These are phyloP conservation scores for Neuroterus valhalla DNA, from an alignment of 1,140 invertebrate species.

Conservation along the genomic window DNA sequence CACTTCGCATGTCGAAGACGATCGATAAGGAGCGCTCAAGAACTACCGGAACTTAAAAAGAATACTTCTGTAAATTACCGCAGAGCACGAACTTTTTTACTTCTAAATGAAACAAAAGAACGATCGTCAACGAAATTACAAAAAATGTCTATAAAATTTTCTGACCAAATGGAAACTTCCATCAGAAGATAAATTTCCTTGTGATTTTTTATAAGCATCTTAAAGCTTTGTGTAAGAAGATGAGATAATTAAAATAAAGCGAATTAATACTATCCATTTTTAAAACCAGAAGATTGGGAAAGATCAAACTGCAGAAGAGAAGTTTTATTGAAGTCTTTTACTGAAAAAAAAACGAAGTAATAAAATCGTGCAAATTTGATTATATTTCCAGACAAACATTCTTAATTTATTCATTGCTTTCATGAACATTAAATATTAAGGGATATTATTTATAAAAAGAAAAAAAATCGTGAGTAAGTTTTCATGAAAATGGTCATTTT, in stretches of 20 bases:
- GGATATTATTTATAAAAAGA: neutral
- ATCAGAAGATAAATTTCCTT: too few species aligned
- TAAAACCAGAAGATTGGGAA: too few species aligned
- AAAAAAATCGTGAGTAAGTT: neutral
- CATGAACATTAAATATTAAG: neutral
- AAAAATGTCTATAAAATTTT: neutral
- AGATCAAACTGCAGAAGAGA: too few species aligned
- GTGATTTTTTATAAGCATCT: too few species aligned
- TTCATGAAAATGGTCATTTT: neutral
- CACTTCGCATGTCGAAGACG: slow-evolving; percentile 9
- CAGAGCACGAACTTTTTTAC: neutral
- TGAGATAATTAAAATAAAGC: too few species aligned
- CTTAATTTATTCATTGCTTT: neutral
- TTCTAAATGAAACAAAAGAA: neutral
- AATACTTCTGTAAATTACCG: slow-evolving; percentile 12
- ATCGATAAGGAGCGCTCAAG: slow-evolving; percentile 21
- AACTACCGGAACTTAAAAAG: neutral
- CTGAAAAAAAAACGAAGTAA: neutral
- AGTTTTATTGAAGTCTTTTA: neutral
- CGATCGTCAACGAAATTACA: neutral
- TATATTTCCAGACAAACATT: too few species aligned
- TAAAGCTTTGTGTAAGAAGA: too few species aligned
- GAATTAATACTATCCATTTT: too few species aligned
- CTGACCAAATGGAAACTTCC: too few species aligned
- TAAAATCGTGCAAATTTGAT: too few species aligned